Percentiles rank a stretch among this genome's conserved stretches.
These are phyloP conservation scores for Papilio polyxenes DNA, from an alignment of 1,140 invertebrate genomes.

Conservation along the genomic window DNA sequence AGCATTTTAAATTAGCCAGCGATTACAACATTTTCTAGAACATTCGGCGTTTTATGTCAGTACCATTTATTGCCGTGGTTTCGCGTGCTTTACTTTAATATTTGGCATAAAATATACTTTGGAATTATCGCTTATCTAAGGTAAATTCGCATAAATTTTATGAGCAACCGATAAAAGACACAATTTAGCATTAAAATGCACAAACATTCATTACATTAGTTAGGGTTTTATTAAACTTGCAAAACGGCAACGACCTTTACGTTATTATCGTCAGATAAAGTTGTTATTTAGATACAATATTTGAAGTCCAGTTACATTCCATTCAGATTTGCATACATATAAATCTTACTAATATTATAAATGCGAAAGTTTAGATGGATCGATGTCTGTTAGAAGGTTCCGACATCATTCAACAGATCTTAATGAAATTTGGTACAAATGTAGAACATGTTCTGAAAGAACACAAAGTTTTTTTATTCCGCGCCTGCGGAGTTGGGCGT, in stretches of 20 bases:
- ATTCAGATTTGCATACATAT: conserved; percentile 4
- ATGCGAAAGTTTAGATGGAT: no score
- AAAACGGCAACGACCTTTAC: conserved; percentile 14
- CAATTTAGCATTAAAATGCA: no score
- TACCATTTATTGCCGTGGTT: not conserved
- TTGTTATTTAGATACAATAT: not conserved
- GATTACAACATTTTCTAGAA: not conserved
- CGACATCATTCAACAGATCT: no score
- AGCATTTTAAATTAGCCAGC: not conserved
- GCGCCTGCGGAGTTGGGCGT: no score
- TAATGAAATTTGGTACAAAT: no score
- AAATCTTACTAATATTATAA: not conserved
- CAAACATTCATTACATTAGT: not conserved
- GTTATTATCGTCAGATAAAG: not conserved
- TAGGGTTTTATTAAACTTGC: not conserved
- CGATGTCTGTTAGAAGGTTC: no score
- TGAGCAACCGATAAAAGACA: no score
- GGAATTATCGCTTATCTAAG: no score
- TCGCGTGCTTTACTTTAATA: not conserved
- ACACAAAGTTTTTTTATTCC: no score
- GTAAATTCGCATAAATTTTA: no score
- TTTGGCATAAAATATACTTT: no score
- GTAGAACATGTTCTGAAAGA: no score
- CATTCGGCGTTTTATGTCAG: not conserved
- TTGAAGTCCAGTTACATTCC: conserved; percentile 1